Conservation (phyloP, 2,888 invertebrate genomes). For the Trachelus stipa region DNA sequence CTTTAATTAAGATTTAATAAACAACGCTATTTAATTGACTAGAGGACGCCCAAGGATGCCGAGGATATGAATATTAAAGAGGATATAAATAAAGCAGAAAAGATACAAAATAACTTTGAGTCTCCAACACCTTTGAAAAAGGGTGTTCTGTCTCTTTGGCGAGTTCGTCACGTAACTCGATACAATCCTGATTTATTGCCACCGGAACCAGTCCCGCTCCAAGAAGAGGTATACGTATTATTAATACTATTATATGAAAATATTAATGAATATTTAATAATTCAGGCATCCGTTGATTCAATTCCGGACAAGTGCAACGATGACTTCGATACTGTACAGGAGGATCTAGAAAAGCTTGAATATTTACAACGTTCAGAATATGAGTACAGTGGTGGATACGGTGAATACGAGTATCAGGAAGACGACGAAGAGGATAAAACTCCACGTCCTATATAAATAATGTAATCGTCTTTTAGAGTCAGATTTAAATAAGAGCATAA, state of each 20-base stretch:
- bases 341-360: conserved; percentile 23
- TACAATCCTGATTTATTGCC: conserved; percentile 79
- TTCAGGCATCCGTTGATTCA: conserved; percentile 44
- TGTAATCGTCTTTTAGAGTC: not conserved
- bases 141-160: conserved; percentile 73
- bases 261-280: conserved; percentile 9
- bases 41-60: not conserved
- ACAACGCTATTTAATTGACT: not conserved
- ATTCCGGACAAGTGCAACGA: conserved; percentile 43
- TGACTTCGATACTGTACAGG: conserved; percentile 29
- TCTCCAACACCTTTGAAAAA: conserved; percentile 27
- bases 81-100: not conserved
- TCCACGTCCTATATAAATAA: not conserved
- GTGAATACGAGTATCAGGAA: conserved; percentile 12
- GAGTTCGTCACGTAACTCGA: conserved; percentile 75
- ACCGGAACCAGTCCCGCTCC: conserved; percentile 76
- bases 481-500: not conserved
- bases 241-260: conserved; percentile 14
- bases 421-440: conserved; percentile 1
- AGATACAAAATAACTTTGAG: not conserved
- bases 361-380: conserved; percentile 35
- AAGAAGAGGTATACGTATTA: conserved; percentile 58
- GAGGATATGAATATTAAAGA: not conserved
- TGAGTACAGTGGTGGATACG: conserved; percentile 35
- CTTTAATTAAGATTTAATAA: not conserved